Conservation (phyloP, 2,113 vertebrate genomes). For the Gnathonemus echidnorhynchus region DNA sequence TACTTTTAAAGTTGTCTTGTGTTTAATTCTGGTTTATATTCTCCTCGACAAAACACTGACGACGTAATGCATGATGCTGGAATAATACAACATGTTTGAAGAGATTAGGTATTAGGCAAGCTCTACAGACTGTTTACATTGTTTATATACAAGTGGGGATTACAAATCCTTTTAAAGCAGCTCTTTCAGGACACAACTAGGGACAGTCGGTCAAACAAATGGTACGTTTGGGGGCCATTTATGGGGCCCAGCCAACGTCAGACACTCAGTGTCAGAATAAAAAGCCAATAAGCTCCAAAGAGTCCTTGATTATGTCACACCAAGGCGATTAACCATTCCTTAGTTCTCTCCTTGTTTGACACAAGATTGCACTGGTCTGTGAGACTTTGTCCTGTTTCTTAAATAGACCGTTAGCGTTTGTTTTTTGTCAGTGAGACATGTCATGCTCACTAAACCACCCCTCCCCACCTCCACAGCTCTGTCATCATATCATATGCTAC, state of each 20-base stretch:
- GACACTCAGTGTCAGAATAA: background rate
- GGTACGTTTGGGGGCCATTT: background rate
- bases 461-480: background rate
- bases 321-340: background rate
- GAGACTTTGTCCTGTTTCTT: background rate
- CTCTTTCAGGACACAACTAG: background rate
- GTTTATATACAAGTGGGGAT: background rate
- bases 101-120: background rate
- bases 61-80: background rate
- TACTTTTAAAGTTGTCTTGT: background rate
- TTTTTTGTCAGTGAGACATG: background rate
- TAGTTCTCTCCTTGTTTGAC: background rate
- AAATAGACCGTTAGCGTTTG: background rate
- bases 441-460: background rate
- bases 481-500: background rate
- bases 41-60: background rate
- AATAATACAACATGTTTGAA: background rate
- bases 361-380: background rate
- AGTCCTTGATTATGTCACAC: background rate
- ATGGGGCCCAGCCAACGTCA: background rate
- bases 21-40: slow-evolving; percentile 1
- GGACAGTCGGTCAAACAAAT: background rate
- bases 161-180: background rate
- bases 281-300: too few species aligned
- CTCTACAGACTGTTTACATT: background rate